Evolutionary conservation across 1,140 invertebrate genomes (phyloP).

Genomic region (Phymastichus coffea): DNA sequence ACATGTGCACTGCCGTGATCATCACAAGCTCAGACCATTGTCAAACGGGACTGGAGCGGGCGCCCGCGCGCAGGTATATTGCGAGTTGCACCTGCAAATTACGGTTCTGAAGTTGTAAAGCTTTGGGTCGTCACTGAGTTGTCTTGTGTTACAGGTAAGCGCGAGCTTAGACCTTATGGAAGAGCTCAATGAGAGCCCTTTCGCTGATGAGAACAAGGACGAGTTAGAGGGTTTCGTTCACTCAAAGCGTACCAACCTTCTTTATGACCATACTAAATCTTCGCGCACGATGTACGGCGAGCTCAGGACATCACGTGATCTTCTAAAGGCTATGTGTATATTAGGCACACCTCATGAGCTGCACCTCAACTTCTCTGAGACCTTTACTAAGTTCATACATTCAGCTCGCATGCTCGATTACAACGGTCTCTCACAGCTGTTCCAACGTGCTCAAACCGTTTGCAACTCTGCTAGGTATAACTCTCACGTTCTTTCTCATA

Average conservation of each 20-base stretch:
- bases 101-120: no score
- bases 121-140: not conserved
- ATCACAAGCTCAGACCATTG: constrained; percentile 77
- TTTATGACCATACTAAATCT: constrained; percentile 68
- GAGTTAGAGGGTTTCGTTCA: constrained; percentile 23
- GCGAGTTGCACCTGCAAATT: constrained; percentile 65
- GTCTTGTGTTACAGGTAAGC: not conserved
- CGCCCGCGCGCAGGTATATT: constrained; percentile 61
- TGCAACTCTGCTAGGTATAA: constrained; percentile 69
- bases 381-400: constrained; percentile 65
- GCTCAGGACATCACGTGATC: constrained; percentile 65
- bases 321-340: constrained; percentile 68
- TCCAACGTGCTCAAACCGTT: constrained; percentile 57
- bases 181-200: not conserved
- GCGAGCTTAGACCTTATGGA: not conserved
- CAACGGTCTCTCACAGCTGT: constrained; percentile 58
- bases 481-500: no score
- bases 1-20: constrained; percentile 71
- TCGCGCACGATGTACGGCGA: constrained; percentile 66
- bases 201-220: not conserved
- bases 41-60: constrained; percentile 70
- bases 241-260: constrained; percentile 59
- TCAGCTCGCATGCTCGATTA: constrained; percentile 61
- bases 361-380: constrained; percentile 63
- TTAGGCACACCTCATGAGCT: constrained; percentile 58